Conservation (phyloP, 2,113 vertebrate genomes). For the Rissa tridactyla region DNA sequence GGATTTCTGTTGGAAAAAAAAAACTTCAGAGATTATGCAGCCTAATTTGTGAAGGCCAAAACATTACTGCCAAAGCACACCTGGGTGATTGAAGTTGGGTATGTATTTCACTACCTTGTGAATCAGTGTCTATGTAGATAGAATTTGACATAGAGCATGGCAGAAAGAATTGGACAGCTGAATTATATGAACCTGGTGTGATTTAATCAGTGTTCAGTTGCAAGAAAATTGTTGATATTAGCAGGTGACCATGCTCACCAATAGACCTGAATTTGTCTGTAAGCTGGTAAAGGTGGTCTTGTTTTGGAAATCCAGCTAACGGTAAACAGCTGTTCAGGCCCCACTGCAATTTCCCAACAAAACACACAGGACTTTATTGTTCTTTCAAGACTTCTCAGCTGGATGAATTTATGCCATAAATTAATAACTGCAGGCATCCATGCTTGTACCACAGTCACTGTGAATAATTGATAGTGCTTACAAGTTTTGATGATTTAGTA, state of each 20-base stretch:
- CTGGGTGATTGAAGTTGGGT: background rate
- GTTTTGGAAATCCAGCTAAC: background rate
- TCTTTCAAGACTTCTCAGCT: background rate
- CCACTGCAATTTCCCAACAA: background rate
- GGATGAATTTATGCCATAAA: slow-evolving; percentile 7
- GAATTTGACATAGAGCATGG: background rate
- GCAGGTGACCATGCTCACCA: background rate
- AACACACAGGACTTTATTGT: background rate
- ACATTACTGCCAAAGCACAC: background rate
- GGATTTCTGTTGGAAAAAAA: background rate
- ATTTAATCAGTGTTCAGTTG: background rate
- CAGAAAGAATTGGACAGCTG: background rate
- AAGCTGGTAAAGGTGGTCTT: background rate
- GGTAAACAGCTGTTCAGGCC: background rate
- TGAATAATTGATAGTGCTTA: slow-evolving; percentile 26
- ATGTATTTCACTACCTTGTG: background rate
- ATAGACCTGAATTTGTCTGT: background rate
- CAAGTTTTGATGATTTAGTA: slow-evolving; percentile 37
- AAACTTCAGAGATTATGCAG: background rate
- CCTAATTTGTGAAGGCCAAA: background rate
- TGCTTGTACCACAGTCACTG: background rate
- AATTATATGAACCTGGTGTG: background rate
- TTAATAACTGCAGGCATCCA: background rate
- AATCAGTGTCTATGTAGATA: background rate
- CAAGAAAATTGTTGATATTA: background rate